Base-by-base conservation (phyloP, 2,888 invertebrate species). In the Sialis lutaria region DNA sequence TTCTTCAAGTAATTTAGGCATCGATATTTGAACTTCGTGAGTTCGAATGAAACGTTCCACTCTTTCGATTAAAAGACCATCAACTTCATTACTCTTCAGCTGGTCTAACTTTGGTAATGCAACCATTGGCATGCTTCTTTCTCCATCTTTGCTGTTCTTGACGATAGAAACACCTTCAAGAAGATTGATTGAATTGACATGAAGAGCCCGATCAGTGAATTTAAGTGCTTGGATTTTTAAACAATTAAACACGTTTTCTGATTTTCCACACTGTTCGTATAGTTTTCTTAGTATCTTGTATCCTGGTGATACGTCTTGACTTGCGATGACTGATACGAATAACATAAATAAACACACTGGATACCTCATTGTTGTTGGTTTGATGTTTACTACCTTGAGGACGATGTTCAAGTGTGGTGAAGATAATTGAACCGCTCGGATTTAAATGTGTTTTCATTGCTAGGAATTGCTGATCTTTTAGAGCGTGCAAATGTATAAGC, bases 161-260 rank as follows among this genome's bases (percentile, higher is more conserved):
- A 77, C 69, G 48, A 82, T 61, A 6, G 70, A 65, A 22, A 82
- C 65, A 35, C 82, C 81, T 42, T 80, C 77, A 35, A 75, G 55
- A 33, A 82, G 60, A 33, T 74, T 73, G 37, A 82, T 69, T 34
- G 69, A 67, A 48, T 77, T 75, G 56, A 75, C 68, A 51, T 75
- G 70, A 1, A 78, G 64, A 0, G 81, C 82, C 12, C 80, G 67
- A 51, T 80, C 78, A 9, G 75, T 67, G 39, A 80, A 63, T 57
- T 77, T 80, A 1, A 77, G 67, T 1, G 79, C 78, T 58, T 81
- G 77, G 47, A 82, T 67, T 64, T 83, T 82, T 54, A 82, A 69
- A 59, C 83, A 84, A 68, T 77, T 78, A 53, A 78, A 63, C 45
- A 79, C 67, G 56, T 82, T 77, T 51, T 75, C 70, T 42, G 74